Base-by-base conservation (phyloP, 2,113 vertebrate genomes). In the Rhinolophus sinicus region DNA sequence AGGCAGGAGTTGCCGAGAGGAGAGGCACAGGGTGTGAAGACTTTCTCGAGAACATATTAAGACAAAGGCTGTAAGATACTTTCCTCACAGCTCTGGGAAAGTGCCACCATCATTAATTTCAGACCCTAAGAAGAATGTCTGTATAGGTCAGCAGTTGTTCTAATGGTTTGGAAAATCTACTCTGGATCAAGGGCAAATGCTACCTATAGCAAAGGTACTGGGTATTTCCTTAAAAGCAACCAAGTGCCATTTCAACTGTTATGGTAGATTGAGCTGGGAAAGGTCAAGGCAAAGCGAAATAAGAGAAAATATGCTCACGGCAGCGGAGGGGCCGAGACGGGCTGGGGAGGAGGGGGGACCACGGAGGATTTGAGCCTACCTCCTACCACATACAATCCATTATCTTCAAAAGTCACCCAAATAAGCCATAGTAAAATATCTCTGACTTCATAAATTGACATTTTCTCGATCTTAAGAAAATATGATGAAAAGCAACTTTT, bases 141-240 rank as follows among this genome's bases (percentile, higher is more conserved):
- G 30, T 8, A 90, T 16, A 87, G 94, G 54, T 77, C 95, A 87
- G 75, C 78, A 70, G 83, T 2, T 54, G 26, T 92, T 89, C 69
- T 70, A 83, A 94, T 19, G 30, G 91, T 44, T 88, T 77, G 62
- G 89, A 89, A 97, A 93, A 76, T 82, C 95, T 77, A 54, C 90
- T 78, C 44, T 21, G 56, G 77, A 50, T 33, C 44, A 44, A 92
- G 85, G 80, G 64, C 58, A 47, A 30, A 56, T 33, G 58, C 21
- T 83, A 75, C 89, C 64, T 33, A 6, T 0, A 69, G 62, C 67
- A 83, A 72, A 96, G 86, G 92, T 67, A 1, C 26, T 9, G 64
- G 50, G 21, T 14, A 6, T 44, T 89, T 82, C 94, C 89, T 91
- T 60, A 22, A 75, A 21, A 94, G 73, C 83, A 62, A 50, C 47